These are phyloP conservation scores for Echinops telfairi DNA, from an alignment of 2,113 vertebrate species.

Conservation along the genomic window DNA sequence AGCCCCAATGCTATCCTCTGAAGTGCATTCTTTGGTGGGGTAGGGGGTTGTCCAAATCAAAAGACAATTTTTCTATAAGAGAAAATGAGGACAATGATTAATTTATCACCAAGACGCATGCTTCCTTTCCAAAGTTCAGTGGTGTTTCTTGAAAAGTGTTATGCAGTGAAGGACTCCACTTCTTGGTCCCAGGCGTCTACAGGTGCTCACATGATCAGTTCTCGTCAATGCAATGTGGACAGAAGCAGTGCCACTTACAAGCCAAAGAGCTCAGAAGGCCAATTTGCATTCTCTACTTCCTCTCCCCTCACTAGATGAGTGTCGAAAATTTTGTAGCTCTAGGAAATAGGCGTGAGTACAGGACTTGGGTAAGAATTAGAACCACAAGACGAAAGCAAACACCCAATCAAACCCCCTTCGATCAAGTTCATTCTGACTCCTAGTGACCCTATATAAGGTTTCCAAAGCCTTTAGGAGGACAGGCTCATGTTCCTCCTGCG, in stretches of 20 bases:
- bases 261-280: not conserved
- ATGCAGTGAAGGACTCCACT: not conserved
- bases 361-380: not conserved
- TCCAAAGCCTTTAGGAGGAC: too few relatives aligned
- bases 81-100: not conserved
- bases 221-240: not conserved
- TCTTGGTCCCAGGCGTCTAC: not conserved
- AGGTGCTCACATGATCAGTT: not conserved
- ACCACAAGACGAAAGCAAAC: not conserved
- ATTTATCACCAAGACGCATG: not conserved
- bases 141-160: not conserved
- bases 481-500: too few relatives aligned
- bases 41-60: not conserved
- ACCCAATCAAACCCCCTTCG: too few relatives aligned
- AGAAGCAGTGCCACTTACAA: not conserved
- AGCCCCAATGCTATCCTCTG: too few relatives aligned
- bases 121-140: not conserved
- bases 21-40: not conserved
- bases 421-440: too few relatives aligned
- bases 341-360: too few relatives aligned
- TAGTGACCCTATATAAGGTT: too few relatives aligned
- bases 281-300: rapidly evolving
- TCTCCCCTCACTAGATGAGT: not conserved
- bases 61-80: not conserved
- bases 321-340: not conserved